Evolutionary conservation across 1,140 invertebrate species (phyloP).

Genomic region (Leptinotarsa texana): DNA sequence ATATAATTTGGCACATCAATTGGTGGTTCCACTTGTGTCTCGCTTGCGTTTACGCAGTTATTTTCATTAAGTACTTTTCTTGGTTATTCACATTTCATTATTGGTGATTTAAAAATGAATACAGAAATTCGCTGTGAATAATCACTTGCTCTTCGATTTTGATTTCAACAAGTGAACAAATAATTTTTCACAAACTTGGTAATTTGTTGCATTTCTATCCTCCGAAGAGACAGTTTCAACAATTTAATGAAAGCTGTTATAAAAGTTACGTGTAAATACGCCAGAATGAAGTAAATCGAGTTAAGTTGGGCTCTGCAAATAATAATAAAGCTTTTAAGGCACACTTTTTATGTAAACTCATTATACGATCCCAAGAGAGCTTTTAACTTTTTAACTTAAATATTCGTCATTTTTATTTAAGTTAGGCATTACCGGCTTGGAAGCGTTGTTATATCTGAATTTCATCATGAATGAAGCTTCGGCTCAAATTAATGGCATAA

Average conservation of each 20-base stretch:
- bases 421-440: neutral
- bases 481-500: constrained; percentile 7
- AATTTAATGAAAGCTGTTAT: constrained; percentile 10
- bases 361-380: neutral
- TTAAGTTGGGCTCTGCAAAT: constrained; percentile 11
- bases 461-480: neutral
- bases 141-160: no score
- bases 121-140: no score
- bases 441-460: constrained; percentile 12
- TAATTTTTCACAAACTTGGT: neutral
- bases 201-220: neutral
- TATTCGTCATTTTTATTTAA: constrained; percentile 18
- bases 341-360: constrained; percentile 21
- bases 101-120: no score
- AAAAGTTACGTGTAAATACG: constrained; percentile 10
- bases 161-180: no score
- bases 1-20: no score
- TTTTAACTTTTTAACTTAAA: constrained; percentile 13
- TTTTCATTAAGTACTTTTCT: no score
- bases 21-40: no score
- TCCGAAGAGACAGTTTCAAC: neutral
- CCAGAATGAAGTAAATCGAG: constrained; percentile 12
- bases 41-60: no score
- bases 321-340: constrained; percentile 15
- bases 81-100: no score